Percentiles rank a stretch among this genome's conserved stretches.
phyloP scores from a whole-genome alignment of 2,113 vertebrate genomes.

The Planiliza haematocheilus region DNA sequence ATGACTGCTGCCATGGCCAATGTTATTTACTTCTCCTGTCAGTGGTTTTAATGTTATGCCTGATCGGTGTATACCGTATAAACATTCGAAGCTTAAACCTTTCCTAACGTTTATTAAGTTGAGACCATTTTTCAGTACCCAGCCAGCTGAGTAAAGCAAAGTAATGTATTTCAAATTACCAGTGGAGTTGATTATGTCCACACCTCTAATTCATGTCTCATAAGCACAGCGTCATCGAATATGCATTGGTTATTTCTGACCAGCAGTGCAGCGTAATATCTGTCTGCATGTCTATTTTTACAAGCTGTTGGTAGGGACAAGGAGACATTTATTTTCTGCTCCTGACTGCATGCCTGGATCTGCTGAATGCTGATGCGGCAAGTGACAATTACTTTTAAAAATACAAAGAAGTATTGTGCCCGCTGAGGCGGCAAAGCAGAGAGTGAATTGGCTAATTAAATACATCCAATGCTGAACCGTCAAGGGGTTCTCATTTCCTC shows the following conservation, averaged over 20 bases:
- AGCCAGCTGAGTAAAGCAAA: constrained; percentile 32
- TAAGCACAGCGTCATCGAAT: constrained; percentile 24
- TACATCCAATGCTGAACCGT: constrained; percentile 66
- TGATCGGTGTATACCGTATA: too few relatives aligned
- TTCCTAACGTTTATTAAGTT: constrained; percentile 8
- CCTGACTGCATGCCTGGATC: constrained; percentile 54
- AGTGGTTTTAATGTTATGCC: too few relatives aligned
- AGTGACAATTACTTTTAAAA: constrained; percentile 76
- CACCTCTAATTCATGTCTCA: constrained; percentile 32
- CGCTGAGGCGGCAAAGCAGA: constrained; percentile 68
- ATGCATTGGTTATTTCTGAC: constrained; percentile 43
- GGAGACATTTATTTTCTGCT: constrained; percentile 21
- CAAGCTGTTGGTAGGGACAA: constrained; percentile 6
- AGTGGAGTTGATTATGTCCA: constrained; percentile 24
- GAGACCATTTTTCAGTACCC: constrained; percentile 2
- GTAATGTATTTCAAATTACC: constrained; percentile 20
- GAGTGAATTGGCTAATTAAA: constrained; percentile 80
- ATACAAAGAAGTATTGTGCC: constrained; percentile 71
- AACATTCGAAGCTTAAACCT: not conserved
- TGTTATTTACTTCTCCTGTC: too few relatives aligned
- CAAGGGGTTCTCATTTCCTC: constrained; percentile 72
- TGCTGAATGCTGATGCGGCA: constrained; percentile 73
- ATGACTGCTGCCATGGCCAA: too few relatives aligned
- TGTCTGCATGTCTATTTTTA: constrained; percentile 59
- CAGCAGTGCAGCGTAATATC: constrained; percentile 37